Conservation (phyloP, 2,888 invertebrate genomes). For the Octodonta nipae region DNA sequence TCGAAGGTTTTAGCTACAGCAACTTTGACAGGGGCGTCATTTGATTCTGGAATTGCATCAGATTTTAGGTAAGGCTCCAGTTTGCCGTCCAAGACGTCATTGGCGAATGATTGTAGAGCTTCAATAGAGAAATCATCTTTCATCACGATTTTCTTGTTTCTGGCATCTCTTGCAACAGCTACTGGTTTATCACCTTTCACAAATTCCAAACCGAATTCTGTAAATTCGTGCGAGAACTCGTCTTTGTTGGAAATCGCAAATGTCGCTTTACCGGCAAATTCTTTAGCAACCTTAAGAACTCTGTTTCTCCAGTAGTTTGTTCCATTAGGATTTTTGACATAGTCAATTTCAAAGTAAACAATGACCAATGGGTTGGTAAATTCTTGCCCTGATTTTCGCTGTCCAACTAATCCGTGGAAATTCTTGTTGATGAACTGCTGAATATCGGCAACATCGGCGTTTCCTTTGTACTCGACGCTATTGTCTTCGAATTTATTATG, state of each 20-base stretch:
- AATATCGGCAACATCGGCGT: conserved; percentile 52
- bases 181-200: conserved; percentile 80
- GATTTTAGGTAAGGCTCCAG: conserved; percentile 90
- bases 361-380: conserved; percentile 82
- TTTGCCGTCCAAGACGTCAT: conserved; percentile 66
- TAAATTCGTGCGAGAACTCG: conserved; percentile 87
- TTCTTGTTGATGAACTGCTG: conserved; percentile 72
- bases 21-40: conserved; percentile 70
- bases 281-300: conserved; percentile 69
- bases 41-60: conserved; percentile 76
- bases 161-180: conserved; percentile 67
- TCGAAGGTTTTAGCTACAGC: conserved; percentile 97
- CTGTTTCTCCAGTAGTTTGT: conserved; percentile 99
- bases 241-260: conserved; percentile 89
- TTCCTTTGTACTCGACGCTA: conserved; percentile 61
- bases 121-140: conserved; percentile 83
- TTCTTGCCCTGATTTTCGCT: conserved; percentile 71
- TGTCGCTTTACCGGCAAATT: conserved; percentile 42
- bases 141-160: conserved; percentile 82
- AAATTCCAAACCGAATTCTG: conserved; percentile 84
- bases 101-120: conserved; percentile 69
- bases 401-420: conserved; percentile 81
- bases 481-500: conserved; percentile 87
- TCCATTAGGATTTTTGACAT: conserved; percentile 90
- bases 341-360: conserved; percentile 90